Conservation (phyloP, 2,113 vertebrate genomes). For the Echinops telfairi region DNA sequence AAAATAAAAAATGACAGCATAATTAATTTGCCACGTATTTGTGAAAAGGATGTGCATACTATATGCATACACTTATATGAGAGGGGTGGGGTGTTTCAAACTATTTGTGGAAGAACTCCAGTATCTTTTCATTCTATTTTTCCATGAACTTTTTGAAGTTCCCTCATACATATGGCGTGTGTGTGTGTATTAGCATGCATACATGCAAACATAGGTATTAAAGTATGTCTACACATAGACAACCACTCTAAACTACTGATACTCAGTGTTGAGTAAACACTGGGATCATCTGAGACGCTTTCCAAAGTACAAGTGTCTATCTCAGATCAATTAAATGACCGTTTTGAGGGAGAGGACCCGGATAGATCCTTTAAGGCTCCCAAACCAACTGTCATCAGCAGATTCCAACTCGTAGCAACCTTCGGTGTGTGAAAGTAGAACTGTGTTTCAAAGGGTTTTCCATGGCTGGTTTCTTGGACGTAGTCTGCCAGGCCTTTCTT, state of each 20-base stretch:
- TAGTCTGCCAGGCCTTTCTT: background rate
- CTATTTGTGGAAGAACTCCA: too few relatives aligned
- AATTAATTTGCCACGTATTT: background rate
- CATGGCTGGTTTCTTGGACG: background rate
- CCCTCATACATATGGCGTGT: background rate
- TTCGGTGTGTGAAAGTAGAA: background rate
- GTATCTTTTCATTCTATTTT: too few relatives aligned
- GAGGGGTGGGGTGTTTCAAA: too few relatives aligned
- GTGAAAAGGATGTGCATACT: background rate
- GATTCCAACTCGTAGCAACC: background rate
- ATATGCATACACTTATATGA: background rate
- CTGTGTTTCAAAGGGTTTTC: background rate
- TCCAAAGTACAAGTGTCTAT: background rate
- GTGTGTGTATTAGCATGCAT: background rate
- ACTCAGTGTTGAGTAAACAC: background rate
- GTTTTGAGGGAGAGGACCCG: background rate
- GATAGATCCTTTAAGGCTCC: background rate
- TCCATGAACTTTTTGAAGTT: too few relatives aligned
- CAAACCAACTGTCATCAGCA: background rate
- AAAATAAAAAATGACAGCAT: slow-evolving; percentile 1
- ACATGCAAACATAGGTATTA: background rate
- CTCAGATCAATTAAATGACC: background rate
- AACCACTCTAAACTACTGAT: slow-evolving; percentile 37
- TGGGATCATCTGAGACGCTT: background rate
- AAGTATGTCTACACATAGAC: background rate